phyloP scores from a whole-genome alignment of 1,140 invertebrate genomes.

The Marisa cornuarietis region DNA sequence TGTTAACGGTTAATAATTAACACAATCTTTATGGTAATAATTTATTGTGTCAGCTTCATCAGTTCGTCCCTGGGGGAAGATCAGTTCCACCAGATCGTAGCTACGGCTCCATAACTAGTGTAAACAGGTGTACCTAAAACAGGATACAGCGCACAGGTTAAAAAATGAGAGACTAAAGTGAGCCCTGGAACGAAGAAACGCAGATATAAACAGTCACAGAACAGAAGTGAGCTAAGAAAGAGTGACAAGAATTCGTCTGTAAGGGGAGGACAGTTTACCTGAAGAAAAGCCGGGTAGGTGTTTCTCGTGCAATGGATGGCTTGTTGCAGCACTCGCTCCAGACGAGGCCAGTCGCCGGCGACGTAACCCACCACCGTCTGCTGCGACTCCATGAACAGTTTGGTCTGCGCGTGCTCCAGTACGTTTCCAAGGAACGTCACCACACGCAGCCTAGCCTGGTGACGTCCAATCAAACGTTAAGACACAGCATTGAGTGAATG shows the following conservation, averaged over 20 bases:
- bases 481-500: too few relatives aligned
- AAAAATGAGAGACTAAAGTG: background rate
- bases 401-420: background rate
- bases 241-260: background rate
- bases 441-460: background rate
- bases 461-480: too few relatives aligned
- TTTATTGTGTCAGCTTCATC: too few relatives aligned
- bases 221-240: background rate
- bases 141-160: background rate
- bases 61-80: too few relatives aligned
- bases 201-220: background rate
- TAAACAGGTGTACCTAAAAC: background rate
- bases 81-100: too few relatives aligned
- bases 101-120: background rate
- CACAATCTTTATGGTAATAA: too few relatives aligned
- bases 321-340: constrained; percentile 9
- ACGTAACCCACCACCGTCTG: constrained; percentile 14
- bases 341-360: constrained; percentile 12
- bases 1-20: too few relatives aligned
- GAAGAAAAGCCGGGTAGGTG: constrained; percentile 15
- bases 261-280: constrained; percentile 15
- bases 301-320: constrained; percentile 22
- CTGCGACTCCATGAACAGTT: background rate
- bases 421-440: constrained; percentile 18
- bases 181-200: background rate